phyloP scores from a whole-genome alignment of 2,113 vertebrate genomes.

The Aix galericulata region DNA sequence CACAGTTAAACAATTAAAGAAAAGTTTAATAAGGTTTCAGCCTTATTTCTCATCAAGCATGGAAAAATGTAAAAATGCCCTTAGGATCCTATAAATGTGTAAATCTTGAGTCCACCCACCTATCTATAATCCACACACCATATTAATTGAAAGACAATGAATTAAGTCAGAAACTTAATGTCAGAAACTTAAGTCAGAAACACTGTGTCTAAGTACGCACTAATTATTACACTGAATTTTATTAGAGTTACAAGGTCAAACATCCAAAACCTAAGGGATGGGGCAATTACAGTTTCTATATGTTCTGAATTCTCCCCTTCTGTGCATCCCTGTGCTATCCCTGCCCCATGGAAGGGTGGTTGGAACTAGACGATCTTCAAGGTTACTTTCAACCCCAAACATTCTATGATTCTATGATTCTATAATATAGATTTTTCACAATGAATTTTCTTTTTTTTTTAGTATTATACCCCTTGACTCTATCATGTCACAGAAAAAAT shows the following conservation, averaged over 20 bases:
- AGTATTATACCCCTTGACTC: neutral
- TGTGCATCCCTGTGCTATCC: neutral
- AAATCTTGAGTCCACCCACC: slow-evolving; percentile 35
- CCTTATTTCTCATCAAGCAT: slow-evolving; percentile 5
- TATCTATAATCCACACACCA: neutral
- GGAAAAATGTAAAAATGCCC: slow-evolving; percentile 9
- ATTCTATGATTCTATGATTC: neutral
- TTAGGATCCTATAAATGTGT: slow-evolving; percentile 42
- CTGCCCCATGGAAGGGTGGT: neutral
- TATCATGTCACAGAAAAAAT: neutral
- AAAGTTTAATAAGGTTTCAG: slow-evolving; percentile 51
- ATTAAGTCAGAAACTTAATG: neutral
- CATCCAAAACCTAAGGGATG: neutral
- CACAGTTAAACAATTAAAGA: neutral
- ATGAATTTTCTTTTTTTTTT: neutral
- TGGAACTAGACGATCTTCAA: neutral
- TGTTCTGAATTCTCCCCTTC: neutral
- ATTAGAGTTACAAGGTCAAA: neutral
- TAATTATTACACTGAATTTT: neutral
- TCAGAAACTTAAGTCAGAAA: neutral
- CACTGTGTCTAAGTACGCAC: neutral
- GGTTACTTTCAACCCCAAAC: neutral
- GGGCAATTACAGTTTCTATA: neutral
- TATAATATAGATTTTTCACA: neutral
- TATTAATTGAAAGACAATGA: slow-evolving; percentile 50